Base-by-base conservation (phyloP, 1,140 invertebrate genomes). In the Listronotus oregonensis region DNA sequence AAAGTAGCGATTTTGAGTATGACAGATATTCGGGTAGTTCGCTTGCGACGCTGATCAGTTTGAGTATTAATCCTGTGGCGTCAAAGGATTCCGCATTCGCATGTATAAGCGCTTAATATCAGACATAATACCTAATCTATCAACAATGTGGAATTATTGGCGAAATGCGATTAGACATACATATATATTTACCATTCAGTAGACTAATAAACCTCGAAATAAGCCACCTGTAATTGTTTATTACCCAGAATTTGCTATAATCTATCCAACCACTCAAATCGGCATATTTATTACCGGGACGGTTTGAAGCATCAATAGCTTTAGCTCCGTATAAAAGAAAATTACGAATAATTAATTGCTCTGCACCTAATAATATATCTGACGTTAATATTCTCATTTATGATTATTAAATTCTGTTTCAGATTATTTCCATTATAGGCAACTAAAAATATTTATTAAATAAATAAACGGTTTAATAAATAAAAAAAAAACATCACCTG, bases 131-230 rank as follows among this genome's bases (percentile, higher is more conserved):
- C 54, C 54, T 65, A 65, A 65, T 65, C 63, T 58, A 65, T 65
- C 63, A 65, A 65, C 63, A 65, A 65, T 65, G 55, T 32, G 43
- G 51, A 44, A 49, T 65, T 65, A 65, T 39, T 65, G 55, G n/a
- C 15, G 56, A 51, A 58, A 58, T 65, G 32, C 55, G 63, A 65
- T 65, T 65, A 58, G 55, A 65, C 37, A 21, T 65, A 44, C 63
- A 58, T 54, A 65, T 64, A 57, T 65, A 65, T 65, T 57, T 59
- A 65, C 63, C 34, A 52, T 58, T 58, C 39, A 39, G 46, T 39
- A 17, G 27, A 17, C 44, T 65, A 65, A 65, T 65, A 65, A 65
- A 65, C 63, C 55, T 43, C 37, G n/a, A 32, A 31, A 58, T 65
- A 65, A 59, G 58, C 54, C 56, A 14, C 54, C 21, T 11, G 42